phyloP scores from a whole-genome alignment of 2,888 invertebrate genomes.

The Lycia hirtaria region DNA sequence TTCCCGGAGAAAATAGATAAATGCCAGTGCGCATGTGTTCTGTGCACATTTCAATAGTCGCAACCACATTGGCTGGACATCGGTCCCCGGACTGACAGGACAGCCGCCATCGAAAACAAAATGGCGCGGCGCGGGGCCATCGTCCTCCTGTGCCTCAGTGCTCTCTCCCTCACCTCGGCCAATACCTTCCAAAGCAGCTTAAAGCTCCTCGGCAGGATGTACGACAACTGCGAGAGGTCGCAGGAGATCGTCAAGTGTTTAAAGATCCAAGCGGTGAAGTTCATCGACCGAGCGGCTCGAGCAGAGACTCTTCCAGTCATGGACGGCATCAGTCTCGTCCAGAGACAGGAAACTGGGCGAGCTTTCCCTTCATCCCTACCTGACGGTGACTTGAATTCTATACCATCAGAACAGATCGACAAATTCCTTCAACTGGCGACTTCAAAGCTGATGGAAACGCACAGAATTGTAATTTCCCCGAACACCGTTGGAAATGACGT shows the following conservation, averaged over 20 bases:
- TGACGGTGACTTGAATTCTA: conserved; percentile 85
- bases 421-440: conserved; percentile 84
- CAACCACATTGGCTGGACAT: conserved; percentile 75
- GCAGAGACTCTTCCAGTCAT: conserved; percentile 86
- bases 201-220: conserved; percentile 82
- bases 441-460: conserved; percentile 85
- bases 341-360: conserved; percentile 73
- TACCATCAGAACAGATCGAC: conserved; percentile 87
- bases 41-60: conserved; percentile 82
- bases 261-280: conserved; percentile 88
- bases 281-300: conserved; percentile 87
- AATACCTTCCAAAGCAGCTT: conserved; percentile 75
- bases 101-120: conserved; percentile 62
- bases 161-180: conserved; percentile 61
- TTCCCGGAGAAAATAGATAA: conserved; percentile 86
- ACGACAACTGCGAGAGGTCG: conserved; percentile 87
- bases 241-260: conserved; percentile 89
- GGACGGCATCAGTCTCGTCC: conserved; percentile 87
- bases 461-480: conserved; percentile 84
- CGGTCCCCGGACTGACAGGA: conserved; percentile 56
- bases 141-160: conserved; percentile 70
- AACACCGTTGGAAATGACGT: conserved; percentile 70
- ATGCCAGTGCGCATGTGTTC: conserved; percentile 80
- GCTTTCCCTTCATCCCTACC: conserved; percentile 80
- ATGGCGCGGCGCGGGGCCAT: conserved; percentile 76